Percentiles rank a stretch among this genome's conserved stretches.
Conservation (phyloP, 2,113 vertebrate species). For the Mohoua ochrocephala region DNA sequence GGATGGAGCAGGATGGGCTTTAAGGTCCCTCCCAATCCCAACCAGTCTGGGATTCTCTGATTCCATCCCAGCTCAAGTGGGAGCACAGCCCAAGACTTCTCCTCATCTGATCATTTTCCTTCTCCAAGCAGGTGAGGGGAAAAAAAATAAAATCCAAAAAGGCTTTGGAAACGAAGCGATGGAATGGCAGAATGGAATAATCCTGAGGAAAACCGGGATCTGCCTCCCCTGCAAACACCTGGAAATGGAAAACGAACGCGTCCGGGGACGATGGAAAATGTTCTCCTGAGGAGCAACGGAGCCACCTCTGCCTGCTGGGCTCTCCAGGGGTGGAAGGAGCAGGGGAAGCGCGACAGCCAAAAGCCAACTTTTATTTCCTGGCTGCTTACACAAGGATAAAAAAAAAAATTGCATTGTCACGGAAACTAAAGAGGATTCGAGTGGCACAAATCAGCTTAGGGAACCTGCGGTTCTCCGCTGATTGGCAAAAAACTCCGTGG, state of each 20-base stretch:
- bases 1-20: background rate
- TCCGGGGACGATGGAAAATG: background rate
- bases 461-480: background rate
- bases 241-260: background rate
- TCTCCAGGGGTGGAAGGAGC: background rate
- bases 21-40: background rate
- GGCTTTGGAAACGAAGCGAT: background rate
- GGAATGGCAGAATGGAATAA: background rate
- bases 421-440: constrained; percentile 42
- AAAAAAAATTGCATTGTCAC: background rate
- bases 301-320: background rate
- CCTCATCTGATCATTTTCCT: background rate
- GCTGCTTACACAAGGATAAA: background rate
- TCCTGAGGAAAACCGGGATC: background rate
- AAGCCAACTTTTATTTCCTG: background rate
- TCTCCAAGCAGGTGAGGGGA: background rate
- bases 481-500: background rate
- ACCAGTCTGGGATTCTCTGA: background rate
- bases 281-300: background rate
- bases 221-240: background rate
- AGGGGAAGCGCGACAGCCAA: background rate
- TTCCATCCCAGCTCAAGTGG: background rate
- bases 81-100: background rate
- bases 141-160: background rate
- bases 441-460: constrained; percentile 31